Evolutionary conservation across 2,113 vertebrate genomes (phyloP).

Genomic region (Theropithecus gelada): DNA sequence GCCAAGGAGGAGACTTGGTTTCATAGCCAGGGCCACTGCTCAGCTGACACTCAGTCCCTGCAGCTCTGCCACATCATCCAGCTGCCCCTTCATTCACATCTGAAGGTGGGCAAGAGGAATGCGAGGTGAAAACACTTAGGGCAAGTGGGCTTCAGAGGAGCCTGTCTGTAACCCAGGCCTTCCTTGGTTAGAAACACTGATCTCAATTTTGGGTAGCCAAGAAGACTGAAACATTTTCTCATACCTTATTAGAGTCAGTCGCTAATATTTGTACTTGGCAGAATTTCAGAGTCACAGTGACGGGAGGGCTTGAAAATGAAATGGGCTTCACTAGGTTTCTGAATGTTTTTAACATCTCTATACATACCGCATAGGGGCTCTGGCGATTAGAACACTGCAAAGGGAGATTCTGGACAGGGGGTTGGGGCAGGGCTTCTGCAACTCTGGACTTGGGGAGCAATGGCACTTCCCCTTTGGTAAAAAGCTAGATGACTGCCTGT

Average conservation of each 20-base stretch:
- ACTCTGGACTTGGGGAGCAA: not conserved
- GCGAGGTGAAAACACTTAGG: not conserved
- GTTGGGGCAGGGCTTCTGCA: not conserved
- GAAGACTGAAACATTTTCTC: slow-evolving; percentile 40
- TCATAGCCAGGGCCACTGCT: not conserved
- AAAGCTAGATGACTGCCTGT: not conserved
- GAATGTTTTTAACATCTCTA: not conserved
- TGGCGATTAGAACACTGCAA: not conserved
- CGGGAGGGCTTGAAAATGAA: slow-evolving; percentile 10
- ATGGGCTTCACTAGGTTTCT: not conserved
- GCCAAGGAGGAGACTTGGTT: not conserved
- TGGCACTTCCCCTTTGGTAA: not conserved
- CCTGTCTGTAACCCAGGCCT: not conserved
- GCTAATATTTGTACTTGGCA: slow-evolving; percentile 47
- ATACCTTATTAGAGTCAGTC: slow-evolving; percentile 24
- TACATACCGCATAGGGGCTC: not conserved
- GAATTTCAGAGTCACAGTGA: slow-evolving; percentile 64
- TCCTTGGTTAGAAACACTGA: slow-evolving; percentile 13
- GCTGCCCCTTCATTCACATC: not conserved
- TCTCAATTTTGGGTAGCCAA: slow-evolving; percentile 24
- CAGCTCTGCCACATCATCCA: not conserved
- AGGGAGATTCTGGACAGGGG: not conserved
- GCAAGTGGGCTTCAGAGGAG: not conserved
- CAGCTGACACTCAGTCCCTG: not conserved
- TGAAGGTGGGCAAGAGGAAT: not conserved